Conservation (phyloP, 2,113 vertebrate genomes). For the Podilymbus podiceps region DNA sequence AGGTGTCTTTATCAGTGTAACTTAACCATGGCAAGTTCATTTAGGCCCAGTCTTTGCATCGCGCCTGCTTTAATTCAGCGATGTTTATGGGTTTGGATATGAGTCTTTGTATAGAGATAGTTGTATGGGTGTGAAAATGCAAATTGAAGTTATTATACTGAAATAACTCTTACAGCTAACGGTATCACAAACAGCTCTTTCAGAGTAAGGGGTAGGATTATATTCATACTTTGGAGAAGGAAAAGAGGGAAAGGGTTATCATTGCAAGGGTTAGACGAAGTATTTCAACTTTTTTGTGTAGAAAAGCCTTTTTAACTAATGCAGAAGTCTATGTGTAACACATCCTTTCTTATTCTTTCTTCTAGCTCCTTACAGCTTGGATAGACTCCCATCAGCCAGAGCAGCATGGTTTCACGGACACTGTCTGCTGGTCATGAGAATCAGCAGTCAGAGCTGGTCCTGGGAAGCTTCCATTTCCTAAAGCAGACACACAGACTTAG, state of each 20-base stretch:
- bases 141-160: neutral
- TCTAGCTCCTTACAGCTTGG: neutral
- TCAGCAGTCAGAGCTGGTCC: neutral
- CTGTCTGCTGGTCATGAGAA: neutral
- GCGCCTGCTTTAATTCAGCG: neutral
- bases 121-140: neutral
- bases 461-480: neutral
- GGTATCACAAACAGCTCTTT: neutral
- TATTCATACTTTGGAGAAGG: neutral
- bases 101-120: neutral
- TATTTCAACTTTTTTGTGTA: neutral
- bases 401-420: neutral
- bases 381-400: neutral
- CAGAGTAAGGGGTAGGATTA: neutral
- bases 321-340: neutral
- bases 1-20: neutral
- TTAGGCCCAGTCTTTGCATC: neutral
- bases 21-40: neutral
- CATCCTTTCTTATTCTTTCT: neutral
- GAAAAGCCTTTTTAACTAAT: neutral
- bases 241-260: neutral
- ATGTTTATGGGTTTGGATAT: neutral
- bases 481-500: neutral
- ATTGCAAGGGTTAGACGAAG: neutral
- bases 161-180: neutral